Conservation (phyloP, 2,888 invertebrate genomes). For the Hipparchia sbordonii region DNA sequence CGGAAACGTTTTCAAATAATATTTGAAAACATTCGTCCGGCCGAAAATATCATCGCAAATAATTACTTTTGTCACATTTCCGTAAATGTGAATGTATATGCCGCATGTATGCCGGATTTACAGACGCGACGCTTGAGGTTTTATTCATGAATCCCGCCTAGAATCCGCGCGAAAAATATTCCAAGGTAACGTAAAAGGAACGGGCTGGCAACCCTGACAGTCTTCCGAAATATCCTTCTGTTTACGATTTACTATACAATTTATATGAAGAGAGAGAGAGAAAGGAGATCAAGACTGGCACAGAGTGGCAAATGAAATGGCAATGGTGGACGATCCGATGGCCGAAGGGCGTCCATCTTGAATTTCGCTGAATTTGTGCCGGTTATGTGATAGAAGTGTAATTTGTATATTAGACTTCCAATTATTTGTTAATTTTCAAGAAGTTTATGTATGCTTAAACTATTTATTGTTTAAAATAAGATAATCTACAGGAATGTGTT, state of each 20-base stretch:
- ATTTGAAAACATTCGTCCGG: no score
- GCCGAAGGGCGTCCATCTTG: constrained; percentile 90
- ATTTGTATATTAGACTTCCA: constrained; percentile 74
- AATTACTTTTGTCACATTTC: no score
- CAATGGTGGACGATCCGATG: constrained; percentile 67
- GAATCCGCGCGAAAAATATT: no score
- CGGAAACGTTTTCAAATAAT: no score
- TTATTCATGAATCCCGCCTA: no score
- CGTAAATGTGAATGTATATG: no score
- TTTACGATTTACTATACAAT: not conserved
- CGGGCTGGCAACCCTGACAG: not conserved
- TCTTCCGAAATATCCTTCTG: not conserved
- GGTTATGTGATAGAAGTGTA: constrained; percentile 84
- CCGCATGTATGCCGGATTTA: no score
- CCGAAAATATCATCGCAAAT: no score
- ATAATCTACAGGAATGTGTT: constrained; percentile 87
- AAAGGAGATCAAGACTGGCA: constrained; percentile 8
- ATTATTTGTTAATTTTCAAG: constrained; percentile 75
- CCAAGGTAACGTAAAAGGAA: no score
- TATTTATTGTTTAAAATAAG: constrained; percentile 79
- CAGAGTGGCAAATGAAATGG: constrained; percentile 26
- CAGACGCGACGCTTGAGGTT: no score
- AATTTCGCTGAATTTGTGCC: constrained; percentile 89
- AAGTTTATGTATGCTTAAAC: constrained; percentile 75
- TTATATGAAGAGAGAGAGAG: not conserved